Base-by-base conservation (phyloP, 2,797 vertebrate species). In the Micromesistius poutassou region DNA sequence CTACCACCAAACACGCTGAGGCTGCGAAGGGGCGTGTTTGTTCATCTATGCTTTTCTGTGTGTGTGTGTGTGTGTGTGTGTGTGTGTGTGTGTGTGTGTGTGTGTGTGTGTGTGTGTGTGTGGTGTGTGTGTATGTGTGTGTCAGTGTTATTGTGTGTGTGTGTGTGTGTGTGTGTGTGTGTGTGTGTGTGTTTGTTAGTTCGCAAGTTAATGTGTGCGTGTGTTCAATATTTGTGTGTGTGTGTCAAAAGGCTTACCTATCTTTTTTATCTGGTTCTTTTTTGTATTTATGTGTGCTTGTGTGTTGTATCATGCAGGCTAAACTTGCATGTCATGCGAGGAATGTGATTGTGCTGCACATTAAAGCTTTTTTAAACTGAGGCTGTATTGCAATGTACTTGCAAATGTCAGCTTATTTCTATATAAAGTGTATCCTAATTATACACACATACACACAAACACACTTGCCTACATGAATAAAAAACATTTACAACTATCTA, bases 1-100 rank as follows among this genome's bases (percentile, higher is more conserved):
- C 87, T 85, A 85, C 83, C 87, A 90, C 84, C 85, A 89, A 83
- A 82, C 73, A 74, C 74, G 85, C 13, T 19, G 79, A 40, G 76
- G 40, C 8, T 76, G 31, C 79, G 77, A 77, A 80, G 78, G 74
- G 75, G 68, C 76, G 76, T 42, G 62, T 42, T 25, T 40, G 68
- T 71, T 55, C 10, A 30, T 25, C 31, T 19, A n/a, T 36, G 33
- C 31, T 35, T 35, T 35, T 35, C 33, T 36, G 36, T 36, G 36
- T 36, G 36, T 36, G 6, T 36, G 36, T 36, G 36, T 36, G 8
- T 36, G 36, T 36, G 35, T 12, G n/a, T 74, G 50, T 50, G 35
- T 78, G 77, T 74, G 40, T 62, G 72, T 35, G 76, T 62, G 71
- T 46, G 73, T 46, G 42, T 46, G 42, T 46, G 42, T 46, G 10